Evolutionary conservation across 2,113 vertebrate species (phyloP), one percentile per base, ranked within the genome.

Genomic region (Pseudorhombus dupliciocellatus): DNA sequence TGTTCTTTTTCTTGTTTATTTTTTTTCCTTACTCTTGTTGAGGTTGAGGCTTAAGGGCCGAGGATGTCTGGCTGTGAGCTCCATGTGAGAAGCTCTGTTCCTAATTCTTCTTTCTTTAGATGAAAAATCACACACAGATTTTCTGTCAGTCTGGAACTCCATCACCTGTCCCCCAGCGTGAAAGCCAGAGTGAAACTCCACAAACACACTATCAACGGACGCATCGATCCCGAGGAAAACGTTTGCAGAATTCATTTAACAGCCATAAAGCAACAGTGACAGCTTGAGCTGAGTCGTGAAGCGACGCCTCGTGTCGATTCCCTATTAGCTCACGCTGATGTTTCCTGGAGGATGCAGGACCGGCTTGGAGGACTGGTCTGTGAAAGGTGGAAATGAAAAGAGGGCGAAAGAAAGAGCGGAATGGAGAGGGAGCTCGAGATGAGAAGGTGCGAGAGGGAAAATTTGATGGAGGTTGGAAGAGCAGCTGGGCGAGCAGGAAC

Each of bases 401-500:
- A 44, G 21, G 10, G 24, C 37, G 26, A 30, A 22, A 8, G 57
- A n/a, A 59, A 5, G 8, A 7, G n/a, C 25, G 22, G 37, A 12
- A 58, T 15, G 15, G n/a, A 37, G 56, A 59, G 26, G 42, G 42
- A 46, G 42, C 18, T 46, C 16, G 18, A 46, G 18, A 46, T 7
- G 8, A 48, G 18, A 15, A 37, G 34, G 40, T 37, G 3, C 44
- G 54, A 9, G 44, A 54, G 12, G 31, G 21, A n/a, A 54, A 58
- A 10, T n/a, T 20, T 22, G 16, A 60, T 34, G n/a, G 9, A 56
- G 30, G 30, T 69, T 37, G 70, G 40, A 52, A 63, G 56, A 66
- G 4, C 28, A 59, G 50, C 5, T 54, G 4, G 16, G 42, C 20
- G 51, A n/a, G 1, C 4, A 18, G 40, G 40, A 5, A 16, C 40